Base-by-base conservation (phyloP, 2,797 vertebrate genomes). In the Pseudotriccus pelzelni region DNA sequence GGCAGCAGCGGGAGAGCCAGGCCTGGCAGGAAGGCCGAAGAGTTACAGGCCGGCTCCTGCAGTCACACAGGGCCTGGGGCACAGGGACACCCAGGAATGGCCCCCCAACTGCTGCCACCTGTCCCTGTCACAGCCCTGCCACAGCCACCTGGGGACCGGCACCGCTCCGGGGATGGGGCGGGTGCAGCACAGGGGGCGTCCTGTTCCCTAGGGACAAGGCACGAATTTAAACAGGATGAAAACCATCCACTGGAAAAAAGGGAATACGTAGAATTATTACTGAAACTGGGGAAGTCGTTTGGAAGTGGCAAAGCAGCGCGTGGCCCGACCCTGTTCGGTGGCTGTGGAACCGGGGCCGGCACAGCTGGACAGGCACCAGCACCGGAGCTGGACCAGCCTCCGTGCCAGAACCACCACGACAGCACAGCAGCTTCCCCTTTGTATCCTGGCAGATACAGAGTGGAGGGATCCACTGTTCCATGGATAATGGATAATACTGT, bases 131-230 rank as follows among this genome's bases (percentile, higher is more conserved):
- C 30, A 82, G 56, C 47, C 66, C 67, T 62, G 56, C 12, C 39
- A 89, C 49, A 83, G 66, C 64, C 4, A 2, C 56, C 22, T 30
- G 37, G 43, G 70, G 49, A 76, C 70, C 2, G 21, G 72, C 64
- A 52, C 39, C 52, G 55, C 62, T 74, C 53, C 77, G 67, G 69
- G 46, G 37, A 74, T 21, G 0, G 7, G 34, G 30, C 41, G 46
- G 59, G 44, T 9, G 44, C 66, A 34, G 46, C 56, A 28, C 73
- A 16, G 2, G 22, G 21, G 37, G n/a, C 8, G 9, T 9, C 84
- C 79, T 53, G 23, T 22, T 62, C 79, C 84, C 81, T 30, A 9
- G 5, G 88, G 55, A 88, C 91, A 97, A 97, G 94, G 94, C 95
- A 95, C 95, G 4, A 76, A 84, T 91, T 84, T 39, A 52, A 75